Percentiles rank a stretch among this genome's conserved stretches.
Conservation (phyloP, 2,113 vertebrate genomes). For the Oceanites oceanicus region DNA sequence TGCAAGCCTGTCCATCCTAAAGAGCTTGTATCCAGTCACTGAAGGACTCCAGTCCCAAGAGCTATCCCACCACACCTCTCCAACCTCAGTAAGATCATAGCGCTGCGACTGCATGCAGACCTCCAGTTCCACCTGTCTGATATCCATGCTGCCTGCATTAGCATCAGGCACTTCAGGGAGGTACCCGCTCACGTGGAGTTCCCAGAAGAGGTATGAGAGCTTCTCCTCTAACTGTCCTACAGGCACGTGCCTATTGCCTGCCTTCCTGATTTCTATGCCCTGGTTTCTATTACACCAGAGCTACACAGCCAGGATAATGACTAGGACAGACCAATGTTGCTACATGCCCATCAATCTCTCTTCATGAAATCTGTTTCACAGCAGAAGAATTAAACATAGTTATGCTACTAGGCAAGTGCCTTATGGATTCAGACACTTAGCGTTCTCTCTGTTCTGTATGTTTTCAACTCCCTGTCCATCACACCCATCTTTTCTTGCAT, state of each 20-base stretch:
- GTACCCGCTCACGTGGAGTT: fast-evolving
- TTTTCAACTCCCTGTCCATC: not conserved
- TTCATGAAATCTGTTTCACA: not conserved
- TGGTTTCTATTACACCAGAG: not conserved
- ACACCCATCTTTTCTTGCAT: not conserved
- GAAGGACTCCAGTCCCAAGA: not conserved
- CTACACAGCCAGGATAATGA: not conserved
- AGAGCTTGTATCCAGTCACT: not conserved
- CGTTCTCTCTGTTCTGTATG: not conserved
- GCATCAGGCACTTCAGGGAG: not conserved
- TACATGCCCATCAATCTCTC: not conserved
- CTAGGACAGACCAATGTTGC: not conserved
- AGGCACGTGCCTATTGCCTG: fast-evolving
- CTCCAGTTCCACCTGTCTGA: not conserved
- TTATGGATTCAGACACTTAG: not conserved
- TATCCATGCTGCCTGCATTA: too few relatives aligned
- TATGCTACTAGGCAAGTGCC: not conserved
- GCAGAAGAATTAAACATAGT: not conserved
- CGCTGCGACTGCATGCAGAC: not conserved
- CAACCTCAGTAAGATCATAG: fast-evolving
- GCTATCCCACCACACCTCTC: not conserved
- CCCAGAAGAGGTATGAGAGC: not conserved
- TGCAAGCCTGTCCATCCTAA: not conserved
- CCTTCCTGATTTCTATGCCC: fast-evolving
- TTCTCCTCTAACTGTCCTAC: not conserved